These are phyloP conservation scores for Silurus asotus DNA, from an alignment of 2,113 vertebrate genomes.

Conservation along the genomic window DNA sequence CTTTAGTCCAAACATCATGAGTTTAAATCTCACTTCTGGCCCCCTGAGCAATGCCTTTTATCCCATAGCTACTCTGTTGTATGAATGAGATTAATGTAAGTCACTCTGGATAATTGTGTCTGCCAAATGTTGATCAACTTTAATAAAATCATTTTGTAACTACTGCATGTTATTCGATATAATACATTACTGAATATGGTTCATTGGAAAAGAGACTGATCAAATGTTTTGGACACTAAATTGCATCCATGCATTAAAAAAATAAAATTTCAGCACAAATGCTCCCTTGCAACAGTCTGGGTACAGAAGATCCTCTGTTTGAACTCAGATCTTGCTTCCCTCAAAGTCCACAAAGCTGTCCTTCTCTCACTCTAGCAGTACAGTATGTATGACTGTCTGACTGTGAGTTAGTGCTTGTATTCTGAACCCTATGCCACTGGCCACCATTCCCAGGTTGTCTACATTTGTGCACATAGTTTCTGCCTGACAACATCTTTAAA, in stretches of 20 bases:
- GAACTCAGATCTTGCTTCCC: constrained; percentile 8
- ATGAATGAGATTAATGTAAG: no score
- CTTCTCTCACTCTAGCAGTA: not conserved
- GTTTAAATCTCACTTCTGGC: no score
- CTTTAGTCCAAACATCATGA: no score
- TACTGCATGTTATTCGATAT: not conserved
- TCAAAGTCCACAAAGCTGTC: constrained; percentile 11
- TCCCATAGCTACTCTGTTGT: no score
- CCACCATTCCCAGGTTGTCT: not conserved
- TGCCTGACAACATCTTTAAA: constrained; percentile 25
- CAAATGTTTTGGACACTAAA: not conserved
- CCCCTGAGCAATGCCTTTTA: no score
- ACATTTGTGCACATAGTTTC: constrained; percentile 16
- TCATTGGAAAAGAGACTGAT: not conserved
- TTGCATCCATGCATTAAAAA: not conserved
- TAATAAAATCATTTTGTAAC: not conserved
- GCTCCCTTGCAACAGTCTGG: constrained; percentile 17
- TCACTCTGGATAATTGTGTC: no score
- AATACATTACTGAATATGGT: not conserved
- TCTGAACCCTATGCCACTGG: not conserved
- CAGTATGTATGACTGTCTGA: constrained; percentile 15
- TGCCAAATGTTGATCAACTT: not conserved
- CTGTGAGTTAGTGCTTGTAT: constrained; percentile 5
- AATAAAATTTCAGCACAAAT: not conserved
- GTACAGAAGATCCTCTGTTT: constrained; percentile 24